phyloP scores from a whole-genome alignment of 2,797 vertebrate genomes.

The Taenioides sp. region DNA sequence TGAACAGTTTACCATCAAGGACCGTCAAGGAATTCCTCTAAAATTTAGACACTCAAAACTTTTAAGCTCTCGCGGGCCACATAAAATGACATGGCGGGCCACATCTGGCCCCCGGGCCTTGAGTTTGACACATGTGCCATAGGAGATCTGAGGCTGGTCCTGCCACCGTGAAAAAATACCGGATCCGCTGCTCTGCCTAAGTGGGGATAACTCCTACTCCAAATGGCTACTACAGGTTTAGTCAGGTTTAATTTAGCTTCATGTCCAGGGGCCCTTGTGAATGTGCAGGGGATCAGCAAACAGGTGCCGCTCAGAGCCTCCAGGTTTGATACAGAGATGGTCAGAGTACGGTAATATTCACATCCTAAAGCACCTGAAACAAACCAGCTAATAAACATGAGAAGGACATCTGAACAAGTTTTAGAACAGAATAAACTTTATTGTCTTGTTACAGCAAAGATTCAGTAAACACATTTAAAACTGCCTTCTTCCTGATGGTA shows the following conservation, averaged over 20 bases:
- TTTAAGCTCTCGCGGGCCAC: too few species aligned
- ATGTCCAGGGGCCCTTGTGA: neutral
- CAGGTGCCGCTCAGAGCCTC: neutral
- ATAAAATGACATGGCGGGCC: too few species aligned
- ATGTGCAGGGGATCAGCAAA: neutral
- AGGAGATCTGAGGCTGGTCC: neutral
- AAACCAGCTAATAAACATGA: neutral
- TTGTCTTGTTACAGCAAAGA: too few species aligned
- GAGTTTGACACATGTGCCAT: too few species aligned
- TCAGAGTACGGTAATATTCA: neutral
- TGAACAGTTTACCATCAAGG: too few species aligned
- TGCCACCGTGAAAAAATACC: neutral
- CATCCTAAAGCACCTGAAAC: slow-evolving; percentile 1
- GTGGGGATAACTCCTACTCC: neutral
- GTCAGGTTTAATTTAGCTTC: neutral
- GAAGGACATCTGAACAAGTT: too few species aligned
- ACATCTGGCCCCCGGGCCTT: too few species aligned
- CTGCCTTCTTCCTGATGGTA: too few species aligned
- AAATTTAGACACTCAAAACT: too few species aligned
- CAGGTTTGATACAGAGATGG: neutral
- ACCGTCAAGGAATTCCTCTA: too few species aligned
- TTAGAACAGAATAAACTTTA: too few species aligned
- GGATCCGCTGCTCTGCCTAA: too few species aligned
- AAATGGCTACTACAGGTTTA: slow-evolving; percentile 3
- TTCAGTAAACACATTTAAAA: neutral